These are phyloP conservation scores for Eudyptes chrysolophus DNA, from an alignment of 2,113 vertebrate species.

Conservation along the genomic window DNA sequence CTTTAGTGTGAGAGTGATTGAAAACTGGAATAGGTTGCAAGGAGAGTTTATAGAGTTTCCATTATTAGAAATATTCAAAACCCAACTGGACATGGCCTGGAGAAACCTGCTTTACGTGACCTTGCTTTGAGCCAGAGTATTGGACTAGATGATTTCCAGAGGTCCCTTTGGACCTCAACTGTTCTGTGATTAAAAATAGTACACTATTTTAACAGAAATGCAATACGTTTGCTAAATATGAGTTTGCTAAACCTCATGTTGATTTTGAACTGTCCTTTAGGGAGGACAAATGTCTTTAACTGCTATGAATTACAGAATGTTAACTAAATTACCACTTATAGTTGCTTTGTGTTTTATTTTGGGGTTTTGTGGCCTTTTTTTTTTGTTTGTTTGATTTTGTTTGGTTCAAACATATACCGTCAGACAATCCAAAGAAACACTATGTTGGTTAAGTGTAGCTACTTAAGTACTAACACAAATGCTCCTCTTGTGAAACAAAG, in stretches of 20 bases:
- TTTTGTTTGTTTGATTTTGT: not conserved
- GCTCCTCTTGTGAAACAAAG: not conserved
- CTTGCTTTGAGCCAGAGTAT: not conserved
- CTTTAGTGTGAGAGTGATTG: not conserved
- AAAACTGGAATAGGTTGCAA: not conserved
- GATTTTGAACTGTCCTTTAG: not conserved
- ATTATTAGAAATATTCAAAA: not conserved
- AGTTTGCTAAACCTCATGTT: not conserved
- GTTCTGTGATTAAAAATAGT: not conserved
- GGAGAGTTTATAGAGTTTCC: not conserved
- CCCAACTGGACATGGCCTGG: not conserved
- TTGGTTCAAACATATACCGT: not conserved
- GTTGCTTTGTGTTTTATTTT: not conserved
- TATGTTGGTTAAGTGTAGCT: not conserved
- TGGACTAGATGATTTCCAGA: not conserved
- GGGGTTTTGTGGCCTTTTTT: not conserved
- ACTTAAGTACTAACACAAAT: not conserved
- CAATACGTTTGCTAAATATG: not conserved
- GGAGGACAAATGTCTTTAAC: not conserved
- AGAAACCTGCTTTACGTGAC: not conserved
- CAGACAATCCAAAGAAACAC: not conserved
- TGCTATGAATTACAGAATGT: not conserved
- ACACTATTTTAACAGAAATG: not conserved
- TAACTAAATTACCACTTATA: not conserved
- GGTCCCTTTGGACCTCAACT: not conserved